phyloP scores from a whole-genome alignment of 2,888 invertebrate genomes.

The Heliconius ismenius region DNA sequence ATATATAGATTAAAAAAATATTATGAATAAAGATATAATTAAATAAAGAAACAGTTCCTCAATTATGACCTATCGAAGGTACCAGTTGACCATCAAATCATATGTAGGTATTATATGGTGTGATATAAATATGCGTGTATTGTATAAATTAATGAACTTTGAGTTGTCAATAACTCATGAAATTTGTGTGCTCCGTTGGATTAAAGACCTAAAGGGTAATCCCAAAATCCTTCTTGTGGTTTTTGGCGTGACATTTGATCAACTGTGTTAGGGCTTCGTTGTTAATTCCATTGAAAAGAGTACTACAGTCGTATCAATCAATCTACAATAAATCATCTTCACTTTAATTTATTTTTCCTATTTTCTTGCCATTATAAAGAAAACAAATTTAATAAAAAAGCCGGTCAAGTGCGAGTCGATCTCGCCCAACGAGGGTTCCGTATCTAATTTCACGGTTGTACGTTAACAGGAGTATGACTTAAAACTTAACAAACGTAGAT shows the following conservation, averaged over 20 bases:
- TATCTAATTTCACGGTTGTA: too few relatives aligned
- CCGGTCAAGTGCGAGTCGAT: too few relatives aligned
- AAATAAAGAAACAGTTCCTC: not conserved
- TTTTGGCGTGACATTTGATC: conserved; percentile 21
- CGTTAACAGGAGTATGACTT: too few relatives aligned
- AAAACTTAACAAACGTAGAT: too few relatives aligned
- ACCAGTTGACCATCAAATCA: not conserved
- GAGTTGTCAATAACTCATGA: not conserved
- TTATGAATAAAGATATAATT: not conserved
- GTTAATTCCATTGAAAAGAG: not conserved
- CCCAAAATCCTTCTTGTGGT: conserved; percentile 14
- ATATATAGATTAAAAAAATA: not conserved
- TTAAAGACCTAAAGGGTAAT: conserved; percentile 7
- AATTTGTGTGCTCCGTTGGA: conserved; percentile 8
- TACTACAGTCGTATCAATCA: not conserved
- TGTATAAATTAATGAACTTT: not conserved
- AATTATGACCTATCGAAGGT: not conserved
- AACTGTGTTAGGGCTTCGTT: not conserved
- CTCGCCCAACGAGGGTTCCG: too few relatives aligned
- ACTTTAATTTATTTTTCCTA: not conserved
- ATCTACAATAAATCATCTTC: not conserved
- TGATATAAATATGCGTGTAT: too few relatives aligned
- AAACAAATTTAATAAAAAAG: too few relatives aligned
- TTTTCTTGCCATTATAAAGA: not conserved
- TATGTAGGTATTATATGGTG: not conserved